Percentiles rank a stretch among this genome's conserved stretches.
Conservation (phyloP, 2,113 vertebrate species). For the Amphiprion ocellaris region DNA sequence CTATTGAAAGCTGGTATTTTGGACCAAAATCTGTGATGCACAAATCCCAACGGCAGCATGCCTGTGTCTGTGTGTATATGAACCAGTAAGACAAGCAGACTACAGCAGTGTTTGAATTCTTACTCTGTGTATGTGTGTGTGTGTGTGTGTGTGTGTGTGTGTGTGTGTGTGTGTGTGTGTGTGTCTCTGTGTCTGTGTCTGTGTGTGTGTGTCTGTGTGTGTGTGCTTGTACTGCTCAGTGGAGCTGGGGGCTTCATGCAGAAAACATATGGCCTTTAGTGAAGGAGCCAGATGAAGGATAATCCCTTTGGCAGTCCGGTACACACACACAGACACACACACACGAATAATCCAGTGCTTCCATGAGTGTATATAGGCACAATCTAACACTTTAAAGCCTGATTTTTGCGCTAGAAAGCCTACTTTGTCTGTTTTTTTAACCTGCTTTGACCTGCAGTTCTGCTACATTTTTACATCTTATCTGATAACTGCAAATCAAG, state of each 20-base stretch:
- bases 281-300: constrained; percentile 72
- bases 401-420: background rate
- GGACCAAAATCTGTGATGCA: constrained; percentile 54
- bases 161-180: constrained; percentile 50
- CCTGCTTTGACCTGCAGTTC: constrained; percentile 21
- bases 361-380: constrained; percentile 3
- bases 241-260: constrained; percentile 57
- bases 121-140: too few species aligned
- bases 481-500: constrained; percentile 13
- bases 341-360: constrained; percentile 38
- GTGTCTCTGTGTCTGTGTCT: constrained; percentile 38
- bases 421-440: constrained; percentile 9
- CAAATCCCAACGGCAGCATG: constrained; percentile 43
- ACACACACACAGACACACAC: constrained; percentile 36
- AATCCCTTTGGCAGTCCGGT: constrained; percentile 75
- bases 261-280: constrained; percentile 78
- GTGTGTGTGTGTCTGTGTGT: constrained; percentile 54
- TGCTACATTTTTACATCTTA: background rate
- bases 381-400: constrained; percentile 8
- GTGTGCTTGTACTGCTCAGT: constrained; percentile 48
- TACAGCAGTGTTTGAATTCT: constrained; percentile 36
- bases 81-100: constrained; percentile 42
- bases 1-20: constrained; percentile 63
- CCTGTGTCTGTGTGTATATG: background rate
- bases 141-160: constrained; percentile 56